These are phyloP conservation scores for Phrixothrix hirtus DNA, from an alignment of 2,888 invertebrate genomes.

Conservation along the genomic window DNA sequence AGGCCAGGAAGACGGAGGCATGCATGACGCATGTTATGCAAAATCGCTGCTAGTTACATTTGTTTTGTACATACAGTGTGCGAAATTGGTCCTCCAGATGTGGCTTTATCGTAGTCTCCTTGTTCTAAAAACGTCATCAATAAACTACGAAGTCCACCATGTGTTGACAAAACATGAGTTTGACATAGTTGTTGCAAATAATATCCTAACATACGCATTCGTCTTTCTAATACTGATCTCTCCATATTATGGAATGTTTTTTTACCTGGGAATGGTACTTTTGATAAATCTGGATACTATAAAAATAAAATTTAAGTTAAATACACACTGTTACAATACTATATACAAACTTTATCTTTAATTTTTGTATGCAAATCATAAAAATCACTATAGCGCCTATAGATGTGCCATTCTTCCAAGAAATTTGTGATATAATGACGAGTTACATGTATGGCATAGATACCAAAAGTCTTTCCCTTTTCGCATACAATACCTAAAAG, in stretches of 20 bases:
- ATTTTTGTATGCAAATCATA: conserved; percentile 83
- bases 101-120: conserved; percentile 69
- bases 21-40: no score
- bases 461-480: conserved; percentile 83
- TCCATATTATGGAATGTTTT: conserved; percentile 94
- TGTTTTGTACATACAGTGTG: conserved; percentile 61
- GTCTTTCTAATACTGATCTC: conserved; percentile 77
- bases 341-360: conserved; percentile 65
- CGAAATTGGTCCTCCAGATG: conserved; percentile 63
- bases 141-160: conserved; percentile 66
- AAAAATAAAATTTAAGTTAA: conserved; percentile 35
- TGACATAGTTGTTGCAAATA: conserved; percentile 76
- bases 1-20: no score
- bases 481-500: conserved; percentile 74
- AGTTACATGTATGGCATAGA: conserved; percentile 83
- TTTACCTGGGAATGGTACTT: conserved; percentile 85
- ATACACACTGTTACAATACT: background rate
- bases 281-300: conserved; percentile 77
- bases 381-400: conserved; percentile 92
- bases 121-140: conserved; percentile 70
- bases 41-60: no score
- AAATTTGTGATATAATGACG: conserved; percentile 68
- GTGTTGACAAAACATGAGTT: conserved; percentile 62
- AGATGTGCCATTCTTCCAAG: conserved; percentile 86
- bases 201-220: conserved; percentile 79